Evolutionary conservation across 2,113 vertebrate genomes (phyloP).

Genomic region (human (Homo sapiens)): DNA sequence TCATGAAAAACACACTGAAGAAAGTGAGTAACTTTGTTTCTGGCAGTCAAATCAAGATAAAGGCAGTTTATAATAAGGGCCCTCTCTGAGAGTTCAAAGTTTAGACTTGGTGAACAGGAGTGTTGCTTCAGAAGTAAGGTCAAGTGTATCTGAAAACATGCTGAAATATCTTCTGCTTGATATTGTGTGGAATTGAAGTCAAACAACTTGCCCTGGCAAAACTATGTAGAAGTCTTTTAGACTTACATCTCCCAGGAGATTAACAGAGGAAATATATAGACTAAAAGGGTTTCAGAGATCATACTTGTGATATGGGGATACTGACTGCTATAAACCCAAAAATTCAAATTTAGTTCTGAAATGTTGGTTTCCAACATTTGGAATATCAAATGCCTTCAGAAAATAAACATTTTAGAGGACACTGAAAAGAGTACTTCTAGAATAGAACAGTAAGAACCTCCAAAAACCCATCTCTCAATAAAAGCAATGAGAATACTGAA

Average conservation of each 20-base stretch:
- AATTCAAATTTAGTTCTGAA: background rate
- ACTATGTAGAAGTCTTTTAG: background rate
- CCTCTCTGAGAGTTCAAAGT: background rate
- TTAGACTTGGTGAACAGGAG: background rate
- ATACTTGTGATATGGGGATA: background rate
- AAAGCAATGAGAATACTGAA: background rate
- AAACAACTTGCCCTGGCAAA: background rate
- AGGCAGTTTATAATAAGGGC: background rate
- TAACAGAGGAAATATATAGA: background rate
- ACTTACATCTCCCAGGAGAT: background rate
- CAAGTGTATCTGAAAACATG: background rate
- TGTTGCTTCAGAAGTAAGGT: background rate
- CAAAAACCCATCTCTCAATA: background rate
- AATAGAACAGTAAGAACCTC: background rate
- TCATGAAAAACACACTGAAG: accelerated
- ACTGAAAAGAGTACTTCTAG: background rate
- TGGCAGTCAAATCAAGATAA: background rate
- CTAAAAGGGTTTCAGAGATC: background rate
- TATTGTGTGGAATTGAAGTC: background rate
- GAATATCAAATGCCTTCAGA: background rate
- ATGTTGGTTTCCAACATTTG: background rate
- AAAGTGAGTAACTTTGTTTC: constrained; percentile 51
- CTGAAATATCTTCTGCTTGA: background rate
- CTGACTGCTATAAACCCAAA: no score
- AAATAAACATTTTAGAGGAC: background rate